Percentiles rank a stretch among this genome's conserved stretches.
phyloP scores from a whole-genome alignment of 35 echinoderm and acorn worm genomes.

The Stichopus chloronotus region DNA sequence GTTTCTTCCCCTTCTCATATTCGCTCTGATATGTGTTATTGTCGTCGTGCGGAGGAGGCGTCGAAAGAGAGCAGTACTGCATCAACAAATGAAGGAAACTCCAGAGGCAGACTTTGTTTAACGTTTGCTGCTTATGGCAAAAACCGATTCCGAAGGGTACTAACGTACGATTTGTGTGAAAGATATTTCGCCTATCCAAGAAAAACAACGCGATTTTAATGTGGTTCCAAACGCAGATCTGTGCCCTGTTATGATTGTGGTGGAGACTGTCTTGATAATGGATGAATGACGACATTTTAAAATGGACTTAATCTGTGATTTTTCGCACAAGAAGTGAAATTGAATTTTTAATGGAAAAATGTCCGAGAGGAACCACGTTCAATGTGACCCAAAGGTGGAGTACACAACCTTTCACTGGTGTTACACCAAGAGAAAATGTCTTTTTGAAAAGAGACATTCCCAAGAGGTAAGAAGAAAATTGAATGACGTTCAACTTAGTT shows the following conservation, averaged over 20 bases:
- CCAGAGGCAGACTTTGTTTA: constrained; percentile 52
- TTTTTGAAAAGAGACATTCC: no score
- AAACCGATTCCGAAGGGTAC: background rate
- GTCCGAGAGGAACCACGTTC: background rate
- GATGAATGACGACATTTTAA: constrained; percentile 17
- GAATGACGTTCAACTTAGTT: no score
- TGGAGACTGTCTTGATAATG: background rate
- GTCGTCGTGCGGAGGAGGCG: constrained; percentile 21
- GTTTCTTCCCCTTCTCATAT: constrained; percentile 17
- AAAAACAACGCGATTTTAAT: background rate
- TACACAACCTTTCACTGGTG: no score
- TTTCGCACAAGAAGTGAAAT: background rate
- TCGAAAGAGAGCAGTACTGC: constrained; percentile 29
- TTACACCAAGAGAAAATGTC: no score
- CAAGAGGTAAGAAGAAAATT: no score
- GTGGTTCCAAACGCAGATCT: no score
- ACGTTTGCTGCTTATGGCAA: background rate
- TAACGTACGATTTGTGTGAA: background rate
- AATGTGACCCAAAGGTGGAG: no score
- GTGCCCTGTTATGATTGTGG: background rate
- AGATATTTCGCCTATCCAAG: background rate
- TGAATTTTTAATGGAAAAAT: background rate
- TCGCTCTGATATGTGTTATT: constrained; percentile 23
- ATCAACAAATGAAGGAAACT: constrained; percentile 52
- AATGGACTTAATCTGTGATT: background rate